These are phyloP conservation scores for Abrostola tripartita DNA, from an alignment of 2,888 invertebrate genomes.

Conservation along the genomic window DNA sequence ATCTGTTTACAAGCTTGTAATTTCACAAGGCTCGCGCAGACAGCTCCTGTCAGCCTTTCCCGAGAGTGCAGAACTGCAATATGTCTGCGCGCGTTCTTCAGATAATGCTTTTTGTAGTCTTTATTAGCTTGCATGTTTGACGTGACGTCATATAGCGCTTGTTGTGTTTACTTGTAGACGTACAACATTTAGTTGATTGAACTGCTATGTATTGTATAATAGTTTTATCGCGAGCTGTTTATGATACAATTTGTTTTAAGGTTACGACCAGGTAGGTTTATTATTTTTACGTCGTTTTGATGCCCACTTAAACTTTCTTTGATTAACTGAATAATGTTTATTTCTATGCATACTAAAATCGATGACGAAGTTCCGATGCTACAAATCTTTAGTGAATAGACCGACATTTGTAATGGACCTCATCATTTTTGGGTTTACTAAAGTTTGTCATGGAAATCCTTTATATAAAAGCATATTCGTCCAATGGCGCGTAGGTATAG, in stretches of 20 bases:
- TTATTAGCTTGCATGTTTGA: constrained; percentile 14
- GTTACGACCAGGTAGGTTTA: constrained; percentile 1
- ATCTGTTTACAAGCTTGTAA: constrained; percentile 38
- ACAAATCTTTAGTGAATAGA: too few species aligned
- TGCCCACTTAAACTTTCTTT: neutral
- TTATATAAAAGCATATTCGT: too few species aligned
- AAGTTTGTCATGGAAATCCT: too few species aligned
- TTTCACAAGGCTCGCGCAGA: constrained; percentile 10
- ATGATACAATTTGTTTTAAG: constrained; percentile 2
- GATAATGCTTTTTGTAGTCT: constrained; percentile 24
- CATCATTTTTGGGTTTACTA: too few species aligned
- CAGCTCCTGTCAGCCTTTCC: neutral
- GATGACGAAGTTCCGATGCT: too few species aligned
- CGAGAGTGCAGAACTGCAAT: constrained; percentile 4
- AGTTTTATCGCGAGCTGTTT: constrained; percentile 12
- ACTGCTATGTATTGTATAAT: constrained; percentile 18
- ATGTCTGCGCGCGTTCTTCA: constrained; percentile 5
- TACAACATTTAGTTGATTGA: constrained; percentile 10
- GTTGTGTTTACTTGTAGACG: neutral
- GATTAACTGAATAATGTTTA: neutral
- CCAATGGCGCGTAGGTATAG: neutral
- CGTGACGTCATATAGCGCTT: constrained; percentile 12
- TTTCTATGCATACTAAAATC: too few species aligned
- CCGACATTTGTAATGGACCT: too few species aligned
- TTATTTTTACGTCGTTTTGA: neutral